These are phyloP conservation scores for Trachymyrmex cornetzi DNA, from an alignment of 1,140 invertebrate species.

Conservation along the genomic window DNA sequence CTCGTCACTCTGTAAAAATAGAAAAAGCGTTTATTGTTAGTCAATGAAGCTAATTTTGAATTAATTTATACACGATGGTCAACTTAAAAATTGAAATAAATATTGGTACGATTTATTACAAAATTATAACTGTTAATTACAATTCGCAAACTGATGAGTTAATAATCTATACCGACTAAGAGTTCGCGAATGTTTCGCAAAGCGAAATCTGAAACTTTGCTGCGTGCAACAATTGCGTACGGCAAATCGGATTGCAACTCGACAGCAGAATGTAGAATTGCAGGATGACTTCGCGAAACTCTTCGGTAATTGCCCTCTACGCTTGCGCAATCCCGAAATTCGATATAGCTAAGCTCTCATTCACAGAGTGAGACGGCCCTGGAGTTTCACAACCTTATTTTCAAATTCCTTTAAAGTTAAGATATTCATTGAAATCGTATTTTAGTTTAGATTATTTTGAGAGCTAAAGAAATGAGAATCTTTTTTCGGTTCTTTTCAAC, in stretches of 20 bases:
- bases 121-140: background rate
- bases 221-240: background rate
- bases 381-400: background rate
- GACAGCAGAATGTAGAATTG: conserved; percentile 32
- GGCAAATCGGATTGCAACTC: background rate
- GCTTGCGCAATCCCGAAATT: conserved; percentile 59
- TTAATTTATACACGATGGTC: background rate
- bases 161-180: background rate
- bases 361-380: conserved; percentile 3
- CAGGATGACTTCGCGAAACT: conserved; percentile 60
- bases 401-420: background rate
- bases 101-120: background rate
- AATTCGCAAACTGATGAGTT: background rate
- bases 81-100: background rate
- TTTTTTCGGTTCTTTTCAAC: background rate
- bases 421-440: background rate
- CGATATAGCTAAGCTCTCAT: background rate
- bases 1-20: background rate
- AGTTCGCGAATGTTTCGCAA: background rate
- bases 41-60: background rate
- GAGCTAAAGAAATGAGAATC: background rate
- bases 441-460: background rate
- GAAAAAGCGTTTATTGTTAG: background rate
- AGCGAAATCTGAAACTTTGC: background rate
- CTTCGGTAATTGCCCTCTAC: conserved; percentile 7